These are phyloP conservation scores for Notodonta ziczac DNA, from an alignment of 2,888 invertebrate genomes.

Conservation along the genomic window DNA sequence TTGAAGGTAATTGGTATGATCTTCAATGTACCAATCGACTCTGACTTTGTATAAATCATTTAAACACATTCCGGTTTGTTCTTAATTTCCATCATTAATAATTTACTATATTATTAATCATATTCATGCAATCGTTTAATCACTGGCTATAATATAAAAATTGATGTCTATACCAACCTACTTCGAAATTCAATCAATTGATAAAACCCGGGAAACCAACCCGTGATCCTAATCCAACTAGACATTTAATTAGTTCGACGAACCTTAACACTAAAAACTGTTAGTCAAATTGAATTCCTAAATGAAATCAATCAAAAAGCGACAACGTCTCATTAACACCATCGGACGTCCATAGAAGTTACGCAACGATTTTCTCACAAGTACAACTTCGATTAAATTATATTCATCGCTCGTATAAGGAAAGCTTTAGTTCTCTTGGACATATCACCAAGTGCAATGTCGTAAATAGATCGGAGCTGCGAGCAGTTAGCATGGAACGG, in stretches of 20 bases:
- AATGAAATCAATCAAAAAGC: conserved; percentile 23
- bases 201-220: conserved; percentile 17
- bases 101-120: neutral
- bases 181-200: conserved; percentile 24
- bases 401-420: conserved; percentile 11
- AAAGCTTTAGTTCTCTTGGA: conserved; percentile 11
- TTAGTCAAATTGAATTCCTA: conserved; percentile 26
- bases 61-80: neutral
- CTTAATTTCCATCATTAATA: neutral
- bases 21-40: too few species aligned
- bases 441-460: conserved; percentile 12
- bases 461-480: conserved; percentile 15
- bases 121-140: neutral
- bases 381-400: conserved; percentile 15
- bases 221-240: conserved; percentile 29
- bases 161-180: neutral
- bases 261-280: conserved; percentile 24
- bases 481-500: conserved; percentile 17
- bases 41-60: too few species aligned
- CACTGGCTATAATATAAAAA: neutral
- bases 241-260: conserved; percentile 28
- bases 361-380: conserved; percentile 23
- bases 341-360: conserved; percentile 14
- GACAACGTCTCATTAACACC: conserved; percentile 17
- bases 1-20: too few species aligned